Evolutionary conservation across 2,113 vertebrate species (phyloP), one percentile per base, ranked within the genome.

Genomic region (Apodemus speciosus): DNA sequence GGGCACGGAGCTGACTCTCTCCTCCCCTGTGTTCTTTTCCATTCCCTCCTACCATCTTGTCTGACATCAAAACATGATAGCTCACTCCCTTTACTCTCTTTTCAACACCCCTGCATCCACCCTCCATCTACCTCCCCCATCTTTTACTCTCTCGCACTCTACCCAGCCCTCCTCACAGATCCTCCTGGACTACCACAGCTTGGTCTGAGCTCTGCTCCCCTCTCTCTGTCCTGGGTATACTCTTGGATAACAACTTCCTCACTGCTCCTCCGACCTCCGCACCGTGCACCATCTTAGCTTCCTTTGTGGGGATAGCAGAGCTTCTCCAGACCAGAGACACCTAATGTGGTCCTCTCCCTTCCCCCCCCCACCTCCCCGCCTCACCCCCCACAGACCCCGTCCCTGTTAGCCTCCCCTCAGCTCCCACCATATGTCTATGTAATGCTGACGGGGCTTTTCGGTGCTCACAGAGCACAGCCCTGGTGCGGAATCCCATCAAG

Each of bases 401-500:
- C 43, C 3, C 1, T 0, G 13, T 20, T 43, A 62, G 64, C 23
- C 43, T 91, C 64, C 53, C 0, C 5, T 53, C 35, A 43, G 4
- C 20, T 2, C 6, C 38, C 53, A 1, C 25, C 1, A 1, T 35
- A 46, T 2, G 27, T 15, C 80, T 77, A 32, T 14, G 2, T 23
- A 3, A 60, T 0, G 0, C 64, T 13, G 0, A 71, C 13, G 21
- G 43, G 38, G 18, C 32, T 76, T 85, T 21, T n/a, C 35, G 10
- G 43, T 15, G 32, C 68, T 69, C 75, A 13, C 53, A 0, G 0
- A 15, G 32, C 1, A 1, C 3, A 21, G 7, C 85, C 73, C 53
- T 58, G 32, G 46, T 35, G 3, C 0, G 0, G n/a, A 5, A 4
- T 43, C 80, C 35, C 5, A 1, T 30, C 0, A 1, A 40, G 0